Percentiles rank a stretch among this genome's conserved stretches.
Conservation (phyloP, 2,113 vertebrate genomes). For the Alaudala cheleensis region DNA sequence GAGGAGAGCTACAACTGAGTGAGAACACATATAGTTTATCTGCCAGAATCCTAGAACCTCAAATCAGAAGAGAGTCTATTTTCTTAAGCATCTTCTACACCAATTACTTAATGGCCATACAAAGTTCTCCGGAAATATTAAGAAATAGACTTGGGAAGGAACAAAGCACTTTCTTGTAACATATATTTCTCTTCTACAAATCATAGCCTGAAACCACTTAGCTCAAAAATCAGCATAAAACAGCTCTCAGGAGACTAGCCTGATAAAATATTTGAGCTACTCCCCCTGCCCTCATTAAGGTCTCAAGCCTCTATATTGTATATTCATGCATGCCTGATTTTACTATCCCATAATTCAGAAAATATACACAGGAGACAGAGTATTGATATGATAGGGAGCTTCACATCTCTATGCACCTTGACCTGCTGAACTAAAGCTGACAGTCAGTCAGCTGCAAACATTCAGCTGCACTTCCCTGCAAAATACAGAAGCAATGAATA, state of each 20-base stretch:
- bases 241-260: not conserved
- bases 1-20: not conserved
- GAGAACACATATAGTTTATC: not conserved
- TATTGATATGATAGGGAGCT: not conserved
- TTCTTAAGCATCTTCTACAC: not conserved
- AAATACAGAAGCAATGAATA: constrained; percentile 41
- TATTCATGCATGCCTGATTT: not conserved
- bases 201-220: not conserved
- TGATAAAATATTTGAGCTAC: not conserved
- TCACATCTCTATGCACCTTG: constrained; percentile 48
- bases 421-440: constrained; percentile 80
- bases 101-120: not conserved
- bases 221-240: not conserved
- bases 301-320: not conserved
- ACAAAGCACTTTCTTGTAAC: not conserved
- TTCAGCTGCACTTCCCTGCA: constrained; percentile 8
- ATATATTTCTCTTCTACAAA: not conserved
- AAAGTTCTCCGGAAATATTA: not conserved
- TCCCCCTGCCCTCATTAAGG: not conserved
- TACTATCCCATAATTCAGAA: not conserved
- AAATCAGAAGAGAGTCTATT: not conserved
- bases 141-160: not conserved
- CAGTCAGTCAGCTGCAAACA: constrained; percentile 60
- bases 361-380: not conserved
- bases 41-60: not conserved